Percentiles rank a stretch among this genome's conserved stretches.
These are phyloP conservation scores for Lithophane socia DNA, from an alignment of 2,888 invertebrate species.

Conservation along the genomic window DNA sequence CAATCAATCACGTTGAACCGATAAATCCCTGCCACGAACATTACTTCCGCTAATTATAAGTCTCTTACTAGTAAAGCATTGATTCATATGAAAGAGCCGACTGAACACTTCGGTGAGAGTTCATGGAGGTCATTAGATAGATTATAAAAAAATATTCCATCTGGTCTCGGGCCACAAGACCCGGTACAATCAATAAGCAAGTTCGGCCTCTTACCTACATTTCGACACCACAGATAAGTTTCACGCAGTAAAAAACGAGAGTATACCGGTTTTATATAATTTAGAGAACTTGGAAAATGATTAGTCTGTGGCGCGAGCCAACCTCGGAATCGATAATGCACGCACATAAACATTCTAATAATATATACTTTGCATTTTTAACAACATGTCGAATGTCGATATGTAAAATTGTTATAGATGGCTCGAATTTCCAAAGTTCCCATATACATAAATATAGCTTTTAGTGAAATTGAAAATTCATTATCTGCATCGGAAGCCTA, in stretches of 20 bases:
- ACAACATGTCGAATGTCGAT: constrained; percentile 24
- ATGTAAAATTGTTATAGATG: constrained; percentile 21
- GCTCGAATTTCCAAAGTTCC: constrained; percentile 33
- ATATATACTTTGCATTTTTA: constrained; percentile 18
- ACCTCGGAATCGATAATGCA: constrained; percentile 58
- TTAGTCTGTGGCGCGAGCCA: constrained; percentile 51
- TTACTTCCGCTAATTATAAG: constrained; percentile 43
- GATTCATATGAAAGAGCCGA: constrained; percentile 37
- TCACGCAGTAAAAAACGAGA: constrained; percentile 57
- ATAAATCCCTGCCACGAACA: constrained; percentile 23
- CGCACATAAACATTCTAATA: constrained; percentile 41
- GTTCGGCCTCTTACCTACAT: constrained; percentile 52
- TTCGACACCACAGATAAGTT: constrained; percentile 51
- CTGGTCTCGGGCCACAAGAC: constrained; percentile 58
- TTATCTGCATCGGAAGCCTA: constrained; percentile 28
- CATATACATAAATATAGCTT: constrained; percentile 31
- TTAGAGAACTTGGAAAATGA: constrained; percentile 59
- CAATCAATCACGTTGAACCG: constrained; percentile 48
- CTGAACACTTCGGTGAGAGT: constrained; percentile 34
- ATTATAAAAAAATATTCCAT: constrained; percentile 49
- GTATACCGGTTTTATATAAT: constrained; percentile 61
- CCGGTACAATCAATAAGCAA: constrained; percentile 59
- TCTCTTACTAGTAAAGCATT: constrained; percentile 28
- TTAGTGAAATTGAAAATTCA: constrained; percentile 40
- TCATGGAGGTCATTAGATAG: constrained; percentile 55